Percentiles rank a stretch among this genome's conserved stretches.
These are phyloP conservation scores for Numenius phaeopus DNA, from an alignment of 2,797 vertebrate species.

Conservation along the genomic window DNA sequence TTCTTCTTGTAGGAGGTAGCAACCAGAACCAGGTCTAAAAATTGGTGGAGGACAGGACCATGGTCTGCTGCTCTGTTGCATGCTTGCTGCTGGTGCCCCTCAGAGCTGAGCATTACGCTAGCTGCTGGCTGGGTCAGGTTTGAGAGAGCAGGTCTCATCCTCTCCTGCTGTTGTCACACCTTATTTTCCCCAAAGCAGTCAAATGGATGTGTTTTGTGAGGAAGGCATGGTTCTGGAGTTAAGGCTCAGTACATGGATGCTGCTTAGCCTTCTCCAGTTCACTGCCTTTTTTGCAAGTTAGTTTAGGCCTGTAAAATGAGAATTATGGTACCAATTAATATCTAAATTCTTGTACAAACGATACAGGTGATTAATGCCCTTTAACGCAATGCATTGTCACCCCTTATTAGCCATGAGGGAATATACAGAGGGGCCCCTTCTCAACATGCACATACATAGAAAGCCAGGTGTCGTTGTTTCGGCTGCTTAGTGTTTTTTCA, in stretches of 20 bases:
- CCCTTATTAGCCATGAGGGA: not conserved
- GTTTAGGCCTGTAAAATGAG: not conserved
- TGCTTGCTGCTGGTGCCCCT: not conserved
- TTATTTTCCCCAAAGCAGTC: not conserved
- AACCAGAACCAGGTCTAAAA: not conserved
- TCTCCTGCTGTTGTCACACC: not conserved
- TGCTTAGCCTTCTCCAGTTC: not conserved
- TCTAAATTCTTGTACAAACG: not conserved
- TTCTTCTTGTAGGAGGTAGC: not conserved
- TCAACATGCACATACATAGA: fast-evolving
- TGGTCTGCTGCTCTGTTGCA: not conserved
- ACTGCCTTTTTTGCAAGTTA: not conserved
- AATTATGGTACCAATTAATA: not conserved
- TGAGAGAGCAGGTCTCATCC: not conserved
- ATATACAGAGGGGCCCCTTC: not conserved
- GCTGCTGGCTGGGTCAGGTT: not conserved
- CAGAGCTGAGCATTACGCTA: not conserved
- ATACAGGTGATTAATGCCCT: not conserved
- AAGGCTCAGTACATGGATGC: not conserved
- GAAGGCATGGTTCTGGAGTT: not conserved
- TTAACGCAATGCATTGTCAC: not conserved
- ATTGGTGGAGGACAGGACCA: not conserved
- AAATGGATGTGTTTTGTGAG: not conserved
- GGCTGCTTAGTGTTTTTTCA: not conserved
- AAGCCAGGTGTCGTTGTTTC: not conserved